Evolutionary conservation across 2,113 vertebrate species (phyloP).

Genomic region (Zapornia atra): DNA sequence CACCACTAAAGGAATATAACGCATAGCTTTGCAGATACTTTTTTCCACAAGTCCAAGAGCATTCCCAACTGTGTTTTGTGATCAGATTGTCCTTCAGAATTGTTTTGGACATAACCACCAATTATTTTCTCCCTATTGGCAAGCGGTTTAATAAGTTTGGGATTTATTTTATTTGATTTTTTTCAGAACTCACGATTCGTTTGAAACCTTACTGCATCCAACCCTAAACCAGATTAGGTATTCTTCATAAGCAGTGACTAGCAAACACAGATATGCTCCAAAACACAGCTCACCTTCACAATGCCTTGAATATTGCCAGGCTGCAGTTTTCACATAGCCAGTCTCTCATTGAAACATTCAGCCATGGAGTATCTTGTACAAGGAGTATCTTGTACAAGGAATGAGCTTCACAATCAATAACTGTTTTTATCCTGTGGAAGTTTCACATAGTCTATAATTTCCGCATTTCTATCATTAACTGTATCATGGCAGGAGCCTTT

Average conservation of each 20-base stretch:
- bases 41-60: not conserved
- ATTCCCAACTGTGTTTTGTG: not conserved
- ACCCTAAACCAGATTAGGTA: not conserved
- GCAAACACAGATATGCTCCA: not conserved
- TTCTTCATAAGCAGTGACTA: not conserved
- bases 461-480: not conserved
- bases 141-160: not conserved
- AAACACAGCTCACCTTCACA: not conserved
- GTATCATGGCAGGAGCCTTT: not conserved
- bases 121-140: not conserved
- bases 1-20: not conserved
- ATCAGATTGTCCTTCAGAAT: not conserved
- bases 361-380: not conserved
- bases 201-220: not conserved
- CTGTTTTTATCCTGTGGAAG: not conserved
- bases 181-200: not conserved
- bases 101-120: not conserved
- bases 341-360: not conserved
- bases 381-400: too few species aligned
- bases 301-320: not conserved
- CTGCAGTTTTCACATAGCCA: not conserved
- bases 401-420: not conserved
- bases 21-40: not conserved
- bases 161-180: not conserved
- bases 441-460: not conserved